Evolutionary conservation across 2,888 invertebrate species (phyloP), one percentile per base, ranked within the genome.

Genomic region (Tribolium freemani): DNA sequence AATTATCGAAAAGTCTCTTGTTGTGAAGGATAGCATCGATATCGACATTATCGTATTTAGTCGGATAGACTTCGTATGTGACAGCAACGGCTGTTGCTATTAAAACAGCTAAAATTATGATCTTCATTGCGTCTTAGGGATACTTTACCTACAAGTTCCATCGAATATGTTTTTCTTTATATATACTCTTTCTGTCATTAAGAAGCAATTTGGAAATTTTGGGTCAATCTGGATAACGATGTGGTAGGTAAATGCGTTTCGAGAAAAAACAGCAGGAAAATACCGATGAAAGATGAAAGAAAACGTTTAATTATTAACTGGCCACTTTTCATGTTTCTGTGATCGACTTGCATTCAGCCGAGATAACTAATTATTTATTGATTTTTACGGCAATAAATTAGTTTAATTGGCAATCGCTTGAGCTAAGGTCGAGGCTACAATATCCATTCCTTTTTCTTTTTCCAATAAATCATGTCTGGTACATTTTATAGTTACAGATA

Each of bases 41-140:
- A 60, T 74, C 58, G 60, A 74, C 48, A 46, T 46, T 58, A 31
- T 74, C 74, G 66, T 74, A 74, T 64, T 74, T 74, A 8, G 74
- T 74, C 10, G 74, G 63, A 44, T 74, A 74, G 11, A 48, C 13
- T 11, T 74, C 69, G 8, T 60, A 31, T 5, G 68, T 66, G 9
- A 45, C 51, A 10, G 64, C 69, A 31, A 56, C 63, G 11, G 30
- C 63, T 20, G 66, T 60, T 50, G 57, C 67, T 21, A 58, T 51
- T 26, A 74, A 48, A 38, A 48, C 66, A 9, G 64, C 45, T 20
- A 50, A 31, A 26, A 74, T 48, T 45, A 64, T 13, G 6, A 50
- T 60, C 58, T 74, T 74, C 74, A 74, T 74, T 45, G 31, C 66
- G 8, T 13, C 48, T 16, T 5, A 31, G 38, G 6, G 44, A 44